A percentile compares a stretch with the other conserved stretches of the same genome.
phyloP scores from a whole-genome alignment of 1,140 invertebrate genomes.

The Latrodectus geometricus region DNA sequence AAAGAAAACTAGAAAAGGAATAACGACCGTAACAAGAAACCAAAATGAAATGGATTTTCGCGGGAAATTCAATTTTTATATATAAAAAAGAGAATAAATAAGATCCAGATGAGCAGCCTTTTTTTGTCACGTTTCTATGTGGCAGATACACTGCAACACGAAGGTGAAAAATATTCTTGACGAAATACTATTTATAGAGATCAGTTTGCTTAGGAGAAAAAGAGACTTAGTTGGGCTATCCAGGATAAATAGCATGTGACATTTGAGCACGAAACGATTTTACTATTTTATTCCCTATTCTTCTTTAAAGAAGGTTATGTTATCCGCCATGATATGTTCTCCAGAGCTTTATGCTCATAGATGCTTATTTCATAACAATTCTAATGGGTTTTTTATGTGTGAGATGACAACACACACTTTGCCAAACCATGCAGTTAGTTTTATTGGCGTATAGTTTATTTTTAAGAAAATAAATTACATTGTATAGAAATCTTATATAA shows the following conservation, averaged over 20 bases:
- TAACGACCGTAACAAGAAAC: constrained; percentile 44
- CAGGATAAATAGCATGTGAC: constrained; percentile 54
- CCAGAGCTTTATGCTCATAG: background rate
- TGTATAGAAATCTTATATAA: background rate
- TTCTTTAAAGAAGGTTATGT: constrained; percentile 22
- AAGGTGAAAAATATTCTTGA: constrained; percentile 16
- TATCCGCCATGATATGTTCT: constrained; percentile 41
- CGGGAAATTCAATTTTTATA: constrained; percentile 43
- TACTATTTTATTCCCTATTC: constrained; percentile 12
- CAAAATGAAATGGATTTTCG: constrained; percentile 54
- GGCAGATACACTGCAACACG: constrained; percentile 7
- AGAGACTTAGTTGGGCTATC: constrained; percentile 27
- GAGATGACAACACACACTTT: background rate
- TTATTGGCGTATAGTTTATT: background rate
- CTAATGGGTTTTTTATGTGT: background rate
- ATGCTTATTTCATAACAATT: background rate
- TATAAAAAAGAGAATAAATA: constrained; percentile 35
- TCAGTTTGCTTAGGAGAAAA: constrained; percentile 46
- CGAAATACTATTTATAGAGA: constrained; percentile 55
- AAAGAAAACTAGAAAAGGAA: background rate
- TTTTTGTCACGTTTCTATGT: constrained; percentile 52
- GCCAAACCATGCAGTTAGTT: background rate
- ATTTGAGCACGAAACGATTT: constrained; percentile 46
- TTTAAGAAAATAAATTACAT: background rate
- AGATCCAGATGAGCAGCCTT: constrained; percentile 24